Evolutionary conservation across 2,888 invertebrate species (phyloP), one percentile per base, ranked within the genome.

Genomic region (Oligia strigilis): DNA sequence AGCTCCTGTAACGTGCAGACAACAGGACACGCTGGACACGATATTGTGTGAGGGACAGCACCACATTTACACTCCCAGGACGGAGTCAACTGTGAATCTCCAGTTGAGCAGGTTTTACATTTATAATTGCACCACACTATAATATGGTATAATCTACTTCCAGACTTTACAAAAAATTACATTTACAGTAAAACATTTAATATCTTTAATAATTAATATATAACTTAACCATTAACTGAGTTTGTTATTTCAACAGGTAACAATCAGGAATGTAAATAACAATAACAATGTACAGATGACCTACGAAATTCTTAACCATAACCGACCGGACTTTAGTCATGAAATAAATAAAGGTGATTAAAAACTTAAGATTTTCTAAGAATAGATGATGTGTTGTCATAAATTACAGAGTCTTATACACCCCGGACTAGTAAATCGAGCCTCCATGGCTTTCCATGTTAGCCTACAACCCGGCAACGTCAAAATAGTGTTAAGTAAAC

Each of bases 251-350:
- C 40, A 60, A 74, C 36, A 76, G 73, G 71, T 85, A 81, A 83
- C 76, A 71, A 83, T 52, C 46, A 62, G 83, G 83, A 83, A 83
- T 83, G 83, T 83, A 23, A 29, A 9, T 62, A 82, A 67, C 4
- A 69, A 67, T 62, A 67, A 55, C n/a, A 62, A 36, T 36, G 19
- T 72, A 43, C 17, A 29, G 6, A 19, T 2, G 1, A 11, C 4
- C 17, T 55, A 36, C 2, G 11, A 62, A 55, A 60, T 36, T 55
- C n/a, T 40, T 55, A 49, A 62, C 13, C 2, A 49, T 58, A n/a
- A 58, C 9, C 4, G 23, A 9, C 23, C 58, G 4, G 23, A 11
- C 0, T 9, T 9, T 58, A 23, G 11, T 8, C 4, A 40, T 6
- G 0, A 67, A 36, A 17, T n/a, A 11, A 72, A 9, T n/a, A n/a